Base-by-base conservation (phyloP, 2,113 vertebrate species). In the Sceloporus undulatus region DNA sequence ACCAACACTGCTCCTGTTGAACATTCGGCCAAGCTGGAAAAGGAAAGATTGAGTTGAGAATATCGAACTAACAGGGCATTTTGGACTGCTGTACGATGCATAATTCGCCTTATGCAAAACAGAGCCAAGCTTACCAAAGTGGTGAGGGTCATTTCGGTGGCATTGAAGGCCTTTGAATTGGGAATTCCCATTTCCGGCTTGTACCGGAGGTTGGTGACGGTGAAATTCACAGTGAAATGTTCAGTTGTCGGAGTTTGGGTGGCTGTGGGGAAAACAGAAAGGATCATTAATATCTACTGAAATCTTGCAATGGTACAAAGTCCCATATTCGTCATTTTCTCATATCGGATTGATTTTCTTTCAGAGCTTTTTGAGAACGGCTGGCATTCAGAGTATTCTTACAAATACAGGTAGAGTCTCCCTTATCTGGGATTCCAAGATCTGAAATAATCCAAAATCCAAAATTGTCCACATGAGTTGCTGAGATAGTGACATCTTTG, bases 211-310 rank as follows among this genome's bases (percentile, higher is more conserved):
- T 92, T 94, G 85, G 90, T 94, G 84, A 93, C 29, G 86, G 93
- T 95, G 92, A 95, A 95, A n/a, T 94, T 94, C 0, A 95, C 80
- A 0, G 93, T 95, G 91, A 95, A 95, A 19, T 88, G 56, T 42
- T 29, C 82, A 38, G 42, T 2, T 6, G 10, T 48, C 4, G 48
- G 48, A n/a, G 27, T 85, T n/a, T 71, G 48, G 48, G 7, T 48
- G 48, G 48, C 48, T 48, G 5, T 48, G 48, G 48, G 48, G 48
- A 7, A 48, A 48, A 48, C 48, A 48, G 48, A 48, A 48, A 6
- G 48, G 48, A 27, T 3, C 5, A 25, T 70, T 70, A 27, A 70
- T 25, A 2, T 70, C 27, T 29, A 27, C 25, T 29, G 25, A 27
- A 70, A 6, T 27, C 25, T 29, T 70, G 23, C 68, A 2, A 70